Evolutionary conservation across 2,888 invertebrate species (phyloP).

Genomic region (Phyto melanocephala): DNA sequence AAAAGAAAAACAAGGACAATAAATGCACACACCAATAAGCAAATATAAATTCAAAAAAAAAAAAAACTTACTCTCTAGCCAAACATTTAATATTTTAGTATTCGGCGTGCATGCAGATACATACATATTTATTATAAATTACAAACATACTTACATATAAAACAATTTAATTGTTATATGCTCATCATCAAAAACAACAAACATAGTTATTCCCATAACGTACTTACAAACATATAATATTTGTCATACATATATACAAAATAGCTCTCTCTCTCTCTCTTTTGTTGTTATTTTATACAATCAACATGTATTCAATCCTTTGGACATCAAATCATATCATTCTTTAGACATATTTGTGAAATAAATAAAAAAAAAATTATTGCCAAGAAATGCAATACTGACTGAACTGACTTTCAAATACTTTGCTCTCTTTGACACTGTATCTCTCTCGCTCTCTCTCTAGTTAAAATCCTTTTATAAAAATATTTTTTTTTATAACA

Average conservation of each 20-base stretch:
- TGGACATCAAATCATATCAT: background rate
- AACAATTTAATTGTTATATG: constrained; percentile 30
- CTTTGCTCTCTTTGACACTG: constrained; percentile 13
- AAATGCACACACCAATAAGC: constrained; percentile 83
- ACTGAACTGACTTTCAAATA: constrained; percentile 4
- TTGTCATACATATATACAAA: background rate
- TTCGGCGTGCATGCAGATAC: background rate
- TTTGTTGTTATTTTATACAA: no score
- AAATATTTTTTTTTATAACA: constrained; percentile 9
- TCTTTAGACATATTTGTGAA: background rate
- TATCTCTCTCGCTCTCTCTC: background rate
- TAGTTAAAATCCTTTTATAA: constrained; percentile 1
- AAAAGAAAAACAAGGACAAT: constrained; percentile 80
- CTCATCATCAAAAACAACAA: background rate
- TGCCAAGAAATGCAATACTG: no score
- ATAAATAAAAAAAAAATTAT: background rate
- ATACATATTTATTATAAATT: constrained; percentile 16
- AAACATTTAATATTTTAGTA: background rate
- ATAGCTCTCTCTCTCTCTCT: no score
- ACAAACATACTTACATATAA: background rate
- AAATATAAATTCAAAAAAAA: no score
- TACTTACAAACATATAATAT: background rate
- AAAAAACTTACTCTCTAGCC: no score
- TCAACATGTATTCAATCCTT: background rate
- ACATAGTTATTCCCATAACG: background rate